These are phyloP conservation scores for Perdita meconis DNA, from an alignment of 2,888 invertebrate species.

Conservation along the genomic window DNA sequence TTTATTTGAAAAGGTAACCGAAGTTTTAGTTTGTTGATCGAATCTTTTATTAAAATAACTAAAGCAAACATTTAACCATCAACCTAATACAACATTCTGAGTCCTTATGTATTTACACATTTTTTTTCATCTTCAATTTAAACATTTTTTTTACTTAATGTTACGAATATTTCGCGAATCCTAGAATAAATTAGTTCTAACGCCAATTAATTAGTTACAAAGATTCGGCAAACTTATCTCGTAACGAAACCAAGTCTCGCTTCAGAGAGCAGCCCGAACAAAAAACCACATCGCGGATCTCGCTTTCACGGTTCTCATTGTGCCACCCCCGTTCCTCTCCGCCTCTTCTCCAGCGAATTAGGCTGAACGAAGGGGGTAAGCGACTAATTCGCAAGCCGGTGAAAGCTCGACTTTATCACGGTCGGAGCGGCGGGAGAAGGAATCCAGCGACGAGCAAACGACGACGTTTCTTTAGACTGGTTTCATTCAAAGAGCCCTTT, in stretches of 20 bases:
- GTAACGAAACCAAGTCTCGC: neutral
- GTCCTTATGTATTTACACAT: too few species aligned
- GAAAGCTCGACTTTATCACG: conserved; percentile 60
- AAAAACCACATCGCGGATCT: conserved; percentile 7
- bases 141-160: too few species aligned
- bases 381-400: conserved; percentile 49
- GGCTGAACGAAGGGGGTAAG: conserved; percentile 48
- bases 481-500: conserved; percentile 62
- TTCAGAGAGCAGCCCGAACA: neutral
- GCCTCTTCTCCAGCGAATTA: conserved; percentile 47
- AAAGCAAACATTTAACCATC: too few species aligned
- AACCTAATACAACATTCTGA: too few species aligned
- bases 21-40: too few species aligned
- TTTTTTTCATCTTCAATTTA: too few species aligned
- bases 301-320: conserved; percentile 25
- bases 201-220: neutral
- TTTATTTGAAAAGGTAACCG: too few species aligned
- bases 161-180: neutral
- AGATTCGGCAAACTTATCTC: too few species aligned
- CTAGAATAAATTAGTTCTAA: neutral
- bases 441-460: conserved; percentile 38
- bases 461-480: conserved; percentile 47
- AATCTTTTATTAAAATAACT: too few species aligned
- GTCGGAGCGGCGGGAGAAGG: conserved; percentile 48
- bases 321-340: too few species aligned